Evolutionary conservation across 2,113 vertebrate species (phyloP).

Genomic region (Dendrocopos noguchii): DNA sequence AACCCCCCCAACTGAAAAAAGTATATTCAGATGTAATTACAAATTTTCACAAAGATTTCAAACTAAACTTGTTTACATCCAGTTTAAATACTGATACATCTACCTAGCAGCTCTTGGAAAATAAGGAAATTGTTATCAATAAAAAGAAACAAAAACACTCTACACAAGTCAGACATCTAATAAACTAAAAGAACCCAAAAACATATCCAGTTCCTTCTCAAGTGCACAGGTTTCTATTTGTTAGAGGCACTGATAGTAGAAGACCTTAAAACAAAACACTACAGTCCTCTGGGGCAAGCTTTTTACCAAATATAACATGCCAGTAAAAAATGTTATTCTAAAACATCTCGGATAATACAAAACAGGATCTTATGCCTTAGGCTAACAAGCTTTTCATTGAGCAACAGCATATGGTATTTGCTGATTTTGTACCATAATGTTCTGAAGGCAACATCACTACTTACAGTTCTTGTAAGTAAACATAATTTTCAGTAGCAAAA

Average conservation of each 20-base stretch:
- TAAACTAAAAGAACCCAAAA: slow-evolving; percentile 55
- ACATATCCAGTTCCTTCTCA: slow-evolving; percentile 71
- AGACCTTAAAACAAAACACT: slow-evolving; percentile 72
- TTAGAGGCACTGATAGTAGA: slow-evolving; percentile 77
- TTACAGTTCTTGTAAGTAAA: slow-evolving; percentile 67
- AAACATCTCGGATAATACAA: slow-evolving; percentile 42
- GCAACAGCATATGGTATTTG: slow-evolving; percentile 49
- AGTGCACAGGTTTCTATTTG: slow-evolving; percentile 59
- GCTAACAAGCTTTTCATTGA: slow-evolving; percentile 68
- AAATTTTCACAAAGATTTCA: slow-evolving; percentile 41
- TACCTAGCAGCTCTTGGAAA: slow-evolving; percentile 74
- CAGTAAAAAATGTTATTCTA: slow-evolving; percentile 57
- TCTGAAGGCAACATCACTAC: slow-evolving; percentile 66
- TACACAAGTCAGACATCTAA: slow-evolving; percentile 46
- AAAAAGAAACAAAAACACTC: slow-evolving; percentile 40
- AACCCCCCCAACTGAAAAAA: not conserved
- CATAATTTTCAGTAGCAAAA: slow-evolving; percentile 70
- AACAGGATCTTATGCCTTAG: slow-evolving; percentile 51
- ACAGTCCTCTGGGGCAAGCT: slow-evolving; percentile 60
- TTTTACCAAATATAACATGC: slow-evolving; percentile 42
- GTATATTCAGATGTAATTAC: slow-evolving; percentile 52
- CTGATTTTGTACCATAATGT: slow-evolving; percentile 66
- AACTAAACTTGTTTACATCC: slow-evolving; percentile 70
- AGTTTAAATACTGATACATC: slow-evolving; percentile 71
- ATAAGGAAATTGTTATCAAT: slow-evolving; percentile 36